These are phyloP conservation scores for Rhagophthalmus giganteus DNA, from an alignment of 2,888 invertebrate genomes.

Conservation along the genomic window DNA sequence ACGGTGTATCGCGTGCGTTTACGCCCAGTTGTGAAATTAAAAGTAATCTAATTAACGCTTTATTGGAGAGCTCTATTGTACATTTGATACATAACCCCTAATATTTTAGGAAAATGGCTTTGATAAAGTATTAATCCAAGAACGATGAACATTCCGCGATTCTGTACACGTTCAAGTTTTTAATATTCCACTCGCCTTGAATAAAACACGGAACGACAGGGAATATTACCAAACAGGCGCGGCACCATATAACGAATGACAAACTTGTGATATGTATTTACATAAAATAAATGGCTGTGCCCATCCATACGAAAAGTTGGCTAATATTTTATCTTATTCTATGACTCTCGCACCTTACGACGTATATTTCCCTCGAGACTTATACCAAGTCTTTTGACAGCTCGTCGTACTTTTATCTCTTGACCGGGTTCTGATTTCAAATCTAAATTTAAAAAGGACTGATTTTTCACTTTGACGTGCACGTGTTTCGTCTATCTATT, in stretches of 20 bases:
- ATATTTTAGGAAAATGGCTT: slow-evolving; percentile 12
- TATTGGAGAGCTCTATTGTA: slow-evolving; percentile 34
- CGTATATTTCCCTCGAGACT: slow-evolving; percentile 54
- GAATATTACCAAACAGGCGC: slow-evolving; percentile 33
- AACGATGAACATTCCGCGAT: slow-evolving; percentile 7
- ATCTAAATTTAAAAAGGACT: slow-evolving; percentile 22
- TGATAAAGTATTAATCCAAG: slow-evolving; percentile 12
- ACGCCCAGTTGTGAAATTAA: slow-evolving; percentile 32
- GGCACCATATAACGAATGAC: slow-evolving; percentile 51
- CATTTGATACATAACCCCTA: slow-evolving; percentile 25
- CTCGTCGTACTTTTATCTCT: slow-evolving; percentile 42
- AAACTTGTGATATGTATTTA: slow-evolving; percentile 57
- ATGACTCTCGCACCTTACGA: slow-evolving; percentile 46
- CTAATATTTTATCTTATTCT: slow-evolving; percentile 53
- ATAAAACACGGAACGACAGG: slow-evolving; percentile 23
- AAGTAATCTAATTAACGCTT: slow-evolving; percentile 38
- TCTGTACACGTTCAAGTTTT: slow-evolving; percentile 13
- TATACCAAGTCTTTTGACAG: slow-evolving; percentile 42
- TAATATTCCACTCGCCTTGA: slow-evolving; percentile 25
- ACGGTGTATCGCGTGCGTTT: slow-evolving; percentile 29
- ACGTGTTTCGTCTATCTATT: not conserved
- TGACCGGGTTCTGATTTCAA: slow-evolving; percentile 29
- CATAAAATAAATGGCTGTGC: slow-evolving; percentile 58
- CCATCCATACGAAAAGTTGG: slow-evolving; percentile 58
- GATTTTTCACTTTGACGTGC: slow-evolving; percentile 8